phyloP scores from a whole-genome alignment of 2,888 invertebrate genomes.

The Sinodicranocentrus sp. region DNA sequence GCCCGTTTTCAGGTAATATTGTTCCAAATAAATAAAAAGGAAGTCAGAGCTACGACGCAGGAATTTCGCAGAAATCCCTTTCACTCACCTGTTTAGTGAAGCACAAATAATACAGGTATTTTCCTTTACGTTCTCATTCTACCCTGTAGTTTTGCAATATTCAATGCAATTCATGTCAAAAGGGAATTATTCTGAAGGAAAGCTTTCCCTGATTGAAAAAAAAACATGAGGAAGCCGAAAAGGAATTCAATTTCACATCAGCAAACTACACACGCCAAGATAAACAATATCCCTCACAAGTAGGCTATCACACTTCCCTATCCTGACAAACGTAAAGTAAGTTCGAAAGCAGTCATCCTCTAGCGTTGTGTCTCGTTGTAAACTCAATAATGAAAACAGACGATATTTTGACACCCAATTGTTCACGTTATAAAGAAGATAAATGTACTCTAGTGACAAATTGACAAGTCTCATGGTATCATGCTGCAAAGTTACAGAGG shows the following conservation, averaged over 20 bases:
- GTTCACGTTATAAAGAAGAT: conserved; percentile 65
- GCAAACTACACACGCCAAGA: conserved; percentile 33
- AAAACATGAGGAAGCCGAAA: conserved; percentile 14
- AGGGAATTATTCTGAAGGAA: conserved; percentile 48
- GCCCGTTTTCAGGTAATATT: too few species aligned
- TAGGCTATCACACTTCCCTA: conserved; percentile 11
- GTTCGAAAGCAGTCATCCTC: not conserved
- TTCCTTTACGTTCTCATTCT: too few species aligned
- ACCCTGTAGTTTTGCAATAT: too few species aligned
- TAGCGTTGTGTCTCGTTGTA: conserved; percentile 3
- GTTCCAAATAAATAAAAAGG: too few species aligned
- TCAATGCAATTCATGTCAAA: too few species aligned
- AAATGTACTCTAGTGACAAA: conserved; percentile 64
- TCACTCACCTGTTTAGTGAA: too few species aligned
- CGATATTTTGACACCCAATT: conserved; percentile 64
- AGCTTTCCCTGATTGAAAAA: conserved; percentile 49
- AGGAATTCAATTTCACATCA: conserved; percentile 60
- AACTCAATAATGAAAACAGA: conserved; percentile 64
- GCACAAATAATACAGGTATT: too few species aligned
- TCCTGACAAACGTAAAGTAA: not conserved
- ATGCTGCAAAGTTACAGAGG: not conserved
- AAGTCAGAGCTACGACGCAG: too few species aligned
- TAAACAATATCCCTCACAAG: conserved; percentile 11
- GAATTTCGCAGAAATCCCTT: too few species aligned
- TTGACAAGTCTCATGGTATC: conserved; percentile 59